phyloP scores from a whole-genome alignment of 1,140 invertebrate species.

The Dreissena polymorpha region DNA sequence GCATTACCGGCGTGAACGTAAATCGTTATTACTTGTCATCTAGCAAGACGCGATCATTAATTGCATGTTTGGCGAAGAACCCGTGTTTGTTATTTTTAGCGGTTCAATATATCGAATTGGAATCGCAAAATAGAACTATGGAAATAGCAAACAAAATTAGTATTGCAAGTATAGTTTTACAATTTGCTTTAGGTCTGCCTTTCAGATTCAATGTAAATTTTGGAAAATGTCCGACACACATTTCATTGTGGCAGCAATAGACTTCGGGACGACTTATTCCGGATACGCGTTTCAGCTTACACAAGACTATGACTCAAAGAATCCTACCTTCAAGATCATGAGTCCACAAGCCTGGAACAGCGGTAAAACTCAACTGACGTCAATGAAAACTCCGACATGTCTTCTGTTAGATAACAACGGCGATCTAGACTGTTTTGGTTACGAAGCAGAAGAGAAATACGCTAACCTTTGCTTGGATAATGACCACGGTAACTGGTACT shows the following conservation, averaged over 20 bases:
- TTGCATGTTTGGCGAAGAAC: too few relatives aligned
- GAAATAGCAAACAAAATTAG: too few relatives aligned
- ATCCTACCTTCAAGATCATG: constrained; percentile 34
- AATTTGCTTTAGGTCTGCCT: too few relatives aligned
- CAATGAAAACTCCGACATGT: constrained; percentile 49
- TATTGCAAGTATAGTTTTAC: too few relatives aligned
- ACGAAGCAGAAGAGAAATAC: constrained; percentile 36
- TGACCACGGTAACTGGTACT: constrained; percentile 42
- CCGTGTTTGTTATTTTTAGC: too few relatives aligned
- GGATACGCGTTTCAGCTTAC: constrained; percentile 47
- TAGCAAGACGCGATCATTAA: too few relatives aligned
- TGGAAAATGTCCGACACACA: background rate
- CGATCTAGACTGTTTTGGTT: constrained; percentile 43
- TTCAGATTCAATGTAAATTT: too few relatives aligned
- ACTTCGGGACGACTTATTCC: constrained; percentile 48
- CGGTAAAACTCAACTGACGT: constrained; percentile 18
- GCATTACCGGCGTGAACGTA: too few relatives aligned
- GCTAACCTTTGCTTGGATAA: constrained; percentile 41
- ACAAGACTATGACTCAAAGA: constrained; percentile 11
- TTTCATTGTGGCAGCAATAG: constrained; percentile 25
- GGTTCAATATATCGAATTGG: too few relatives aligned
- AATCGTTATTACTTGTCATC: too few relatives aligned
- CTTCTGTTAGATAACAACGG: constrained; percentile 36
- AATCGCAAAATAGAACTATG: too few relatives aligned
- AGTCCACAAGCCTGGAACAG: constrained; percentile 48